Percentiles rank a stretch among this genome's conserved stretches.
Conservation (phyloP, 1,140 invertebrate genomes). For the Cydia pomonella region DNA sequence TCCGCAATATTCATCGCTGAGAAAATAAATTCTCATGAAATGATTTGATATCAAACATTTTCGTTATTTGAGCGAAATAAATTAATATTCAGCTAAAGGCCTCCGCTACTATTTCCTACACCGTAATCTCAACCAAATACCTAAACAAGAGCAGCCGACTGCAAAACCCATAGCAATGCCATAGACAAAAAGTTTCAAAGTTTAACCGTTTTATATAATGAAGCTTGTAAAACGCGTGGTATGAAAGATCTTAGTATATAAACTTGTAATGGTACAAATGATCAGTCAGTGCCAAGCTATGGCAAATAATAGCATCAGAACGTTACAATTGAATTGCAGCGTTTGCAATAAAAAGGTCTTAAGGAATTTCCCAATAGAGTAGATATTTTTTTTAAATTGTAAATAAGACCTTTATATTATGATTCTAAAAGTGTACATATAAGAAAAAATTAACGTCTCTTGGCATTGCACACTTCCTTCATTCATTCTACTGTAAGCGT, state of each 20-base stretch:
- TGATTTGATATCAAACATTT: too few relatives aligned
- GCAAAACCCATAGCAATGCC: neutral
- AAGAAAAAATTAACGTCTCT: neutral
- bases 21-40: too few relatives aligned
- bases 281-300: slow-evolving; percentile 11
- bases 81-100: too few relatives aligned
- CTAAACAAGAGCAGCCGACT: too few relatives aligned
- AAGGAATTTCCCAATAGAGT: neutral
- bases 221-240: neutral
- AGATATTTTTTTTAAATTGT: neutral
- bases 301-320: neutral
- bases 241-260: neutral
- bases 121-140: too few relatives aligned
- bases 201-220: neutral
- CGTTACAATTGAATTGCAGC: neutral
- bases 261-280: neutral
- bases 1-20: too few relatives aligned
- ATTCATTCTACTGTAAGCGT: neutral
- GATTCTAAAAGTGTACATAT: neutral
- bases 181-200: neutral
- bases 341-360: neutral
- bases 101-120: too few relatives aligned
- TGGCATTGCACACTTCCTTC: neutral
- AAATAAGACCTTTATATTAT: neutral
- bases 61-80: too few relatives aligned